These are phyloP conservation scores for Danio albolineatus DNA, from an alignment of 2,797 vertebrate species.

Conservation along the genomic window DNA sequence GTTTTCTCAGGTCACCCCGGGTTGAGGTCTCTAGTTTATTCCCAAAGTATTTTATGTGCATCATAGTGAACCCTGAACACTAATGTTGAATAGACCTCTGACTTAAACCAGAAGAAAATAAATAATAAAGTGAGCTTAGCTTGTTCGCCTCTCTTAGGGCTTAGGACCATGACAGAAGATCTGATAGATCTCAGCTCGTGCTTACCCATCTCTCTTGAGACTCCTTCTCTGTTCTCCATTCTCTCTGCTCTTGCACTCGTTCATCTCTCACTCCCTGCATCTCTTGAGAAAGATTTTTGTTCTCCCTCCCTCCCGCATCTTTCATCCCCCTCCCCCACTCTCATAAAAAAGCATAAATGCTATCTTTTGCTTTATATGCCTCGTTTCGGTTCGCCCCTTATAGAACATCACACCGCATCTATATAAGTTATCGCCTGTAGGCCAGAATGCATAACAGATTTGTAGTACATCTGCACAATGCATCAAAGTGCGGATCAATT, in stretches of 20 bases:
- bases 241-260: slow-evolving; percentile 39
- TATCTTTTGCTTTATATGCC: slow-evolving; percentile 48
- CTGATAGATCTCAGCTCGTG: slow-evolving; percentile 32
- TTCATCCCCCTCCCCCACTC: slow-evolving; percentile 10
- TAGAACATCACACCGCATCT: not conserved
- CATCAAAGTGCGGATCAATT: not conserved
- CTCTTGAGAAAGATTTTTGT: slow-evolving; percentile 35
- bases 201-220: slow-evolving; percentile 53
- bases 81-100: slow-evolving; percentile 18
- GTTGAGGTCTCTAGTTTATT: not conserved
- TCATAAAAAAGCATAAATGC: slow-evolving; percentile 59
- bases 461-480: not conserved
- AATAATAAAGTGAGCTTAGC: slow-evolving; percentile 41
- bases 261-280: slow-evolving; percentile 49
- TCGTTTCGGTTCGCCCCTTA: not conserved
- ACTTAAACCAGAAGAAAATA: slow-evolving; percentile 34
- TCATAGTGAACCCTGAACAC: slow-evolving; percentile 8
- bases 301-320: not conserved
- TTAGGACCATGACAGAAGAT: slow-evolving; percentile 42
- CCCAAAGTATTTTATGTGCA: not conserved
- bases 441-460: slow-evolving; percentile 17
- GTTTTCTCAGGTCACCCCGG: not conserved
- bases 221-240: slow-evolving; percentile 47
- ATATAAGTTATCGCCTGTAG: not conserved
- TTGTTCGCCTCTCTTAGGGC: slow-evolving; percentile 32